Percentiles rank a stretch among this genome's conserved stretches.
Conservation (phyloP, 1,140 invertebrate genomes). For the Bombus soroeensis region DNA sequence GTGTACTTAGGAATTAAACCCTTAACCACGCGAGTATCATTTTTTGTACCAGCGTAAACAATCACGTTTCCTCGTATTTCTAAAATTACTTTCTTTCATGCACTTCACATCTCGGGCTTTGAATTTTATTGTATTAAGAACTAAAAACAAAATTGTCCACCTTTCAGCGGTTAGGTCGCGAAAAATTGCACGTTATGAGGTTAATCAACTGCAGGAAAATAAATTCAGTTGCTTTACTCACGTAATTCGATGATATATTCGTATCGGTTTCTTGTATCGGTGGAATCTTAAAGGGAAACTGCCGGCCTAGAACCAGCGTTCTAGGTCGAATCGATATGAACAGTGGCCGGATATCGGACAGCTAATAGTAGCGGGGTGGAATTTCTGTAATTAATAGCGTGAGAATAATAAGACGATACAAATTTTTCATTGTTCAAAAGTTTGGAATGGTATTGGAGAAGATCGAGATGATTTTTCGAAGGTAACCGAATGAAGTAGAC, state of each 20-base stretch:
- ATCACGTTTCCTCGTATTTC: too few species aligned
- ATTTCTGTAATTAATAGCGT: constrained; percentile 25
- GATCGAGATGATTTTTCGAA: too few species aligned
- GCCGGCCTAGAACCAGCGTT: neutral
- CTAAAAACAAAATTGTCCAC: too few species aligned
- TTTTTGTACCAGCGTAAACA: too few species aligned
- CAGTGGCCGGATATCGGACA: neutral
- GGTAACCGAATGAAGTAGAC: neutral
- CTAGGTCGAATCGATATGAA: constrained; percentile 12
- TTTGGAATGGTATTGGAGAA: neutral
- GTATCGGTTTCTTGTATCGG: neutral
- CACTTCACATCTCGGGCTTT: too few species aligned
- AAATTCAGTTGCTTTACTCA: neutral
- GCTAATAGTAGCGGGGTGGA: neutral
- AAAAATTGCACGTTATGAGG: neutral
- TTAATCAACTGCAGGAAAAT: neutral
- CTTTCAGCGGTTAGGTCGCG: too few species aligned
- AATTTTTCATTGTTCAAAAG: neutral
- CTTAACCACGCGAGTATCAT: too few species aligned
- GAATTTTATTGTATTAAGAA: too few species aligned
- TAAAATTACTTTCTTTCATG: too few species aligned
- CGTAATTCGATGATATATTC: neutral
- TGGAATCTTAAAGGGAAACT: constrained; percentile 27
- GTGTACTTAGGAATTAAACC: too few species aligned
- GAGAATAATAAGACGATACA: constrained; percentile 14